Percentiles rank a stretch among this genome's conserved stretches.
Conservation (phyloP, 2,888 invertebrate genomes). For the Vanessa cardui region DNA sequence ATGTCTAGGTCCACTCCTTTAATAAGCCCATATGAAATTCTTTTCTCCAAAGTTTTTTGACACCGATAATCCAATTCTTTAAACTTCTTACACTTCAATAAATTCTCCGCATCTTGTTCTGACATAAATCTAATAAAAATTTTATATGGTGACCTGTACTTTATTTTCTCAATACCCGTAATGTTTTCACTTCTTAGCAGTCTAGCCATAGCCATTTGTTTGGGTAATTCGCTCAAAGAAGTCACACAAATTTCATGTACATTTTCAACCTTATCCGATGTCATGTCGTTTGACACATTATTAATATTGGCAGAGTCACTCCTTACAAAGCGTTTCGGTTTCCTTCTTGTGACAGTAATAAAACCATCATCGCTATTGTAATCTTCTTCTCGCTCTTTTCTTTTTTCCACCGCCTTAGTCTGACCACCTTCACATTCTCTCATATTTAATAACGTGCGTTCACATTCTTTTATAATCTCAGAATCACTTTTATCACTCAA, state of each 20-base stretch:
- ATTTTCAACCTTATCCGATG: neutral
- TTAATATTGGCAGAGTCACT: neutral
- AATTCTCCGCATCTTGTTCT: conserved; percentile 30
- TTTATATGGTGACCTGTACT: conserved; percentile 39
- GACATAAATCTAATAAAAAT: conserved; percentile 32
- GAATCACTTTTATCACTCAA: conserved; percentile 1
- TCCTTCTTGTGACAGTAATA: neutral
- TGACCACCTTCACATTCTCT: neutral
- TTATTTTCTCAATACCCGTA: conserved; percentile 32
- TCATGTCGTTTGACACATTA: neutral
- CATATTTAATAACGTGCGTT: neutral
- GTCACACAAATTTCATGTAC: conserved; percentile 14
- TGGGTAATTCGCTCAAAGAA: conserved; percentile 29
- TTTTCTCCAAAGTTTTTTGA: conserved; percentile 26
- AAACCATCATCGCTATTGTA: neutral
- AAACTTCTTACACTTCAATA: conserved; percentile 34
- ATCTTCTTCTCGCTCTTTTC: conserved; percentile 1
- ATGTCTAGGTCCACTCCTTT: conserved; percentile 38
- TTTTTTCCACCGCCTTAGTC: neutral
- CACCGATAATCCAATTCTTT: conserved; percentile 26
- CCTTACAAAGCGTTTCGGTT: neutral
- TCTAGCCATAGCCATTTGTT: conserved; percentile 41
- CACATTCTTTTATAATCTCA: neutral
- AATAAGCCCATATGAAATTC: conserved; percentile 35
- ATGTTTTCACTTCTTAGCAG: conserved; percentile 37